Base-by-base conservation (phyloP, 2,888 invertebrate genomes). In the Sinohyriopsis cumingii region DNA sequence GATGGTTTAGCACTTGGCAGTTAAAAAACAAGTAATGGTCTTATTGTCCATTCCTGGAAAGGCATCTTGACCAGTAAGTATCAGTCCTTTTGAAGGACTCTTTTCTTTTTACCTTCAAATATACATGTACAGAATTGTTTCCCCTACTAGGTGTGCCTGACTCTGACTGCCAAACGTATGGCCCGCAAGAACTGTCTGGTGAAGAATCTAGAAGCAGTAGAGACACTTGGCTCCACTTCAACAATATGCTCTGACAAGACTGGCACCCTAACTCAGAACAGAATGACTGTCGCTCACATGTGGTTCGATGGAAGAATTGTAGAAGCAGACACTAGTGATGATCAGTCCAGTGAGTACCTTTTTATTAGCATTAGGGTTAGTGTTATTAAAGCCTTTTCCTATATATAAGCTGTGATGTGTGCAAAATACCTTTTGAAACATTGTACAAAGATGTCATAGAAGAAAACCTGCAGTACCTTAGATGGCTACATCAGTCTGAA, bases 241-340 rank as follows among this genome's bases (percentile, higher is more conserved):
- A 98, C 98, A 82, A 99, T 99, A 91, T 99, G 99, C 92, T 98
- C 98, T 22, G 98, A 99, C 91, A 99, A 99, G 92, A 99, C 98
- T 81, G 98, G 98, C 80, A 99, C 98, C 18, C 92, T 98, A 74
- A 99, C 99, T 25, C 99, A 99, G 91, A 99, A 99, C 92, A 93
- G 97, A 87, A 99, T 99, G 98, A 99, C 98, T 54, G 98, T 98
- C 69, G 98, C 98, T 82, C 98, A 99, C 92, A 98, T 98, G 97
- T 98, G 98, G 94, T 97, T 97, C 90, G 98, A 99, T 90, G 96
- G 98, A 91, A 95, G 96, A 91, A 98, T 99, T 91, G 96, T 97
- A 89, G 98, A 98, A 91, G 98, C 98, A 76, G 99, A 99, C 90
- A 99, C 99, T 80, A 98, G 97, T 86, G 99, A 99, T 91, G 97